Conservation (phyloP, 2,888 invertebrate species). For the Matsumyia berberina region DNA sequence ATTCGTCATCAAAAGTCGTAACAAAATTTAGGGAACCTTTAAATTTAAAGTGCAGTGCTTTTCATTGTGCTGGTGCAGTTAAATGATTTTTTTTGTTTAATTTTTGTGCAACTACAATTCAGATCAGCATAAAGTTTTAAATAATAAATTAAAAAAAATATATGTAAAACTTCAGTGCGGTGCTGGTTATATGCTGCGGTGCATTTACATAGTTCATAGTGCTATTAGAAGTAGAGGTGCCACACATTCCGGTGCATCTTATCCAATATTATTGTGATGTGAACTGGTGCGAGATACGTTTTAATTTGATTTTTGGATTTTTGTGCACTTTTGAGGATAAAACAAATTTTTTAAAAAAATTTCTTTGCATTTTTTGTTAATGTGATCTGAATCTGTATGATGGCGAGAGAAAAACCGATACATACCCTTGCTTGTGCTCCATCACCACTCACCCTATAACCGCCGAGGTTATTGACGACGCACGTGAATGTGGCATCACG, state of each 20-base stretch:
- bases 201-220: conserved; percentile 46
- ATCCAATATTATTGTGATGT: conserved; percentile 66
- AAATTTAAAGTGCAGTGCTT: conserved; percentile 55
- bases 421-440: conserved; percentile 92
- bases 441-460: conserved; percentile 96
- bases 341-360: conserved; percentile 27
- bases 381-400: conserved; percentile 54
- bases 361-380: conserved; percentile 36
- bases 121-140: conserved; percentile 24
- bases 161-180: conserved; percentile 39
- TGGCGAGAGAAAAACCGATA: conserved; percentile 85
- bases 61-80: conserved; percentile 49
- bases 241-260: conserved; percentile 75
- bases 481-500: conserved; percentile 92
- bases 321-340: conserved; percentile 68
- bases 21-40: neutral
- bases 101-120: conserved; percentile 51
- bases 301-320: conserved; percentile 63
- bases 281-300: conserved; percentile 62
- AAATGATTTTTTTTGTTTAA: conserved; percentile 3
- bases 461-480: conserved; percentile 90
- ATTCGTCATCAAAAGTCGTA: conserved; percentile 56
- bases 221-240: conserved; percentile 65
- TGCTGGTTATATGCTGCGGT: conserved; percentile 52
- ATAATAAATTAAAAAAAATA: conserved; percentile 28